phyloP scores from a whole-genome alignment of 2,888 invertebrate genomes.

The Stegophylla sp. region DNA sequence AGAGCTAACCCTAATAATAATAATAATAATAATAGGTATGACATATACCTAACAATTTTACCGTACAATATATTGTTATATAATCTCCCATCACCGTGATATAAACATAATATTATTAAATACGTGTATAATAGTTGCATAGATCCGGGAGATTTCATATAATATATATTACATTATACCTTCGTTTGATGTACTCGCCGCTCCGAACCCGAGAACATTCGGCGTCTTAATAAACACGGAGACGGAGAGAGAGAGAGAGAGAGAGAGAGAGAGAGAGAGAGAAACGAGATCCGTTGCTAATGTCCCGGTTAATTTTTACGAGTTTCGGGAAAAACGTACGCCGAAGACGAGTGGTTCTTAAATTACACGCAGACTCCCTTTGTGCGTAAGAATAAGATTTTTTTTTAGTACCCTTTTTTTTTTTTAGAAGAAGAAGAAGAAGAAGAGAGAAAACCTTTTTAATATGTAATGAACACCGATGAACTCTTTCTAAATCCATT shows the following conservation, averaged over 20 bases:
- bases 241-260: neutral
- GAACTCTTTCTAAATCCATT: constrained; percentile 46
- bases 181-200: neutral
- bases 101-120: neutral
- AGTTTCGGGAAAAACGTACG: constrained; percentile 5
- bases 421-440: no score
- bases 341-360: constrained; percentile 31
- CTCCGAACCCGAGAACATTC: neutral
- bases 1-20: no score
- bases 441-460: constrained; percentile 28
- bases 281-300: constrained; percentile 29
- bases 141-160: neutral
- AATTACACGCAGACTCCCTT: constrained; percentile 12
- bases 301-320: constrained; percentile 38
- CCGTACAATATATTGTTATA: no score
- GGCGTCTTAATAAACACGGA: neutral
- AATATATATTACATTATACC: neutral
- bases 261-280: neutral
- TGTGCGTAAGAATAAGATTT: constrained; percentile 30
- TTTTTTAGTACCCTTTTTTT: constrained; percentile 29
- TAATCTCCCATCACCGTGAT: neutral
- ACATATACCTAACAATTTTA: no score
- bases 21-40: no score
- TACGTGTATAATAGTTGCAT: no score
- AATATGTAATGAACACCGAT: constrained; percentile 48